Percentiles rank a stretch among this genome's conserved stretches.
Conservation (phyloP, 2,113 vertebrate species). For the Isichthys henryi region DNA sequence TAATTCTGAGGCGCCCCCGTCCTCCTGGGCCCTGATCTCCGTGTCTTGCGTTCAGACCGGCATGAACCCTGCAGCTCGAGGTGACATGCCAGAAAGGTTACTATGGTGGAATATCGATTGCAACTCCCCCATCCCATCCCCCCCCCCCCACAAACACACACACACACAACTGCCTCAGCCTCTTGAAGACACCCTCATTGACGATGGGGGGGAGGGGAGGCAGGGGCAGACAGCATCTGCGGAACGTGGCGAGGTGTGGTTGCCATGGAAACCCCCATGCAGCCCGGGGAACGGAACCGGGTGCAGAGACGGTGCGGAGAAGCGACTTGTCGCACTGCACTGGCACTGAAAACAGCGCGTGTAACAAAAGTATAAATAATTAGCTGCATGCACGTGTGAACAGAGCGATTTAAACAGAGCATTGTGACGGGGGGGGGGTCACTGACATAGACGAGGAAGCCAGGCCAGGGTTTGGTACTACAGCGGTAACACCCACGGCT, state of each 20-base stretch:
- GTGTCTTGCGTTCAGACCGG: not conserved
- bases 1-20: not conserved
- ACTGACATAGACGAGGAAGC: not conserved
- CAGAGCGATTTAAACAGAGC: not conserved
- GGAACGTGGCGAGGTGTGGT: not conserved
- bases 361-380: not conserved
- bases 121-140: accelerated
- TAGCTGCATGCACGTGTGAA: not conserved
- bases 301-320: not conserved
- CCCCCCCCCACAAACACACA: not conserved
- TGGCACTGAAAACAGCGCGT: not conserved
- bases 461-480: not conserved
- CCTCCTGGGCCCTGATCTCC: not conserved
- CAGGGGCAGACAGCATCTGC: not conserved
- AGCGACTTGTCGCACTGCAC: not conserved
- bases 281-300: not conserved
- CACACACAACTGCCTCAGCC: not conserved
- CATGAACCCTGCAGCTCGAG: not conserved
- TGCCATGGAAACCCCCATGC: conserved; percentile 10
- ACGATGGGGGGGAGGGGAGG: not conserved
- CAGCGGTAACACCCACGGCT: not conserved
- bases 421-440: not conserved
- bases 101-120: not conserved
- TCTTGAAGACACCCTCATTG: not conserved
- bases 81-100: not conserved